These are phyloP conservation scores for Synodontis membranacea DNA, from an alignment of 2,113 vertebrate genomes.

Conservation along the genomic window DNA sequence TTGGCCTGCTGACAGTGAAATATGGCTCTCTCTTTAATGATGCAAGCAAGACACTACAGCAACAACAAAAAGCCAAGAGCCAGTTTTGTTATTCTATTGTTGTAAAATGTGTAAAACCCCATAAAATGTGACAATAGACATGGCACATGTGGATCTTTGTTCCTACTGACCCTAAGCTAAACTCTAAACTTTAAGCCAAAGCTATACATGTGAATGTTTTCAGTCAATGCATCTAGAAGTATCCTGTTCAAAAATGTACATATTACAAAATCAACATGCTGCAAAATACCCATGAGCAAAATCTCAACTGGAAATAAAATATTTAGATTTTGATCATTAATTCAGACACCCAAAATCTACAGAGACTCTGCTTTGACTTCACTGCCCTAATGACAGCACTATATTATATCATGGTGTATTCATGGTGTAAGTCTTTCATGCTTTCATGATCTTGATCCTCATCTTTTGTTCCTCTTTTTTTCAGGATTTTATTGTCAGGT, in stretches of 20 bases:
- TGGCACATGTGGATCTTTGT: background rate
- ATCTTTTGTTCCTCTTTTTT: background rate
- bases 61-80: conserved; percentile 59
- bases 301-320: background rate
- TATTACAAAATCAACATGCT: background rate
- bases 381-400: background rate
- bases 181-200: background rate
- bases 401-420: background rate
- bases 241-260: background rate
- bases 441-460: background rate
- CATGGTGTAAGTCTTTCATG: background rate
- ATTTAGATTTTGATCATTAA: background rate
- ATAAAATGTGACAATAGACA: conserved; percentile 10
- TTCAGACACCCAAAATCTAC: background rate
- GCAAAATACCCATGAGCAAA: background rate
- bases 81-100: conserved; percentile 44
- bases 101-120: conserved; percentile 1
- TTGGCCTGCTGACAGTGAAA: conserved; percentile 58
- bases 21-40: conserved; percentile 63
- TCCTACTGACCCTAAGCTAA: background rate
- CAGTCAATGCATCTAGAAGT: too few species aligned
- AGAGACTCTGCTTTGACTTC: background rate
- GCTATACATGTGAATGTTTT: background rate
- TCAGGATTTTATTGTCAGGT: background rate
- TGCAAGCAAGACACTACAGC: conserved; percentile 59